Evolutionary conservation across 2,113 vertebrate genomes (phyloP).

Genomic region (Amphiprion percula): DNA sequence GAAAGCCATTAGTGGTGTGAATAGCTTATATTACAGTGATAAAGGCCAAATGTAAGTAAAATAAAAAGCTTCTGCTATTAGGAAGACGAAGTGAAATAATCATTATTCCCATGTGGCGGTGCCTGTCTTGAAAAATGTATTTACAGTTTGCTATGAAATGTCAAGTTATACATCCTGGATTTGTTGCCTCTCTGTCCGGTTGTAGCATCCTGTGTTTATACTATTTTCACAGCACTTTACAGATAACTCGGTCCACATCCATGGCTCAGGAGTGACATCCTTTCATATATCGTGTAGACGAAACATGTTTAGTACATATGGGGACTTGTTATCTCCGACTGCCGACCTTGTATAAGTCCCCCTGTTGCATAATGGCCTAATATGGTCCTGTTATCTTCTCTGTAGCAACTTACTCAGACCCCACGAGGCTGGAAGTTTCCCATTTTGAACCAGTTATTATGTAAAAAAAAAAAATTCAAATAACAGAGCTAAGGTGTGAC

Average conservation of each 20-base stretch:
- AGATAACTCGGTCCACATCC: background rate
- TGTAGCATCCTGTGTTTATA: background rate
- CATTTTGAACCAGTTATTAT: background rate
- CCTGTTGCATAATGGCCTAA: background rate
- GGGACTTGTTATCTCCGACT: slow-evolving; percentile 1
- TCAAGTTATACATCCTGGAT: background rate
- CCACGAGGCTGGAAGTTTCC: too few relatives aligned
- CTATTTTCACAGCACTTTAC: background rate
- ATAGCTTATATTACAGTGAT: background rate
- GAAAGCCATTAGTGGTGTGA: slow-evolving; percentile 29
- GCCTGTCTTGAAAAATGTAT: too few relatives aligned
- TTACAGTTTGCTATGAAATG: background rate
- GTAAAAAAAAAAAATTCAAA: background rate
- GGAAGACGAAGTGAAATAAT: background rate
- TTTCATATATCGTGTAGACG: background rate
- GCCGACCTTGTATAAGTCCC: slow-evolving; percentile 10
- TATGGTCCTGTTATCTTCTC: background rate
- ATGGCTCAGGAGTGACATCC: background rate
- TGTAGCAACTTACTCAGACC: background rate
- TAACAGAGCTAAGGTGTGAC: background rate
- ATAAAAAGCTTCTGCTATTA: background rate
- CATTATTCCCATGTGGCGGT: background rate
- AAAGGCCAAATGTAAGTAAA: slow-evolving; percentile 6
- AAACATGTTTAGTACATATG: background rate
- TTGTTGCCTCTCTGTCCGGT: background rate